phyloP scores from a whole-genome alignment of 2,888 invertebrate species.

The Cordilura impudica region DNA sequence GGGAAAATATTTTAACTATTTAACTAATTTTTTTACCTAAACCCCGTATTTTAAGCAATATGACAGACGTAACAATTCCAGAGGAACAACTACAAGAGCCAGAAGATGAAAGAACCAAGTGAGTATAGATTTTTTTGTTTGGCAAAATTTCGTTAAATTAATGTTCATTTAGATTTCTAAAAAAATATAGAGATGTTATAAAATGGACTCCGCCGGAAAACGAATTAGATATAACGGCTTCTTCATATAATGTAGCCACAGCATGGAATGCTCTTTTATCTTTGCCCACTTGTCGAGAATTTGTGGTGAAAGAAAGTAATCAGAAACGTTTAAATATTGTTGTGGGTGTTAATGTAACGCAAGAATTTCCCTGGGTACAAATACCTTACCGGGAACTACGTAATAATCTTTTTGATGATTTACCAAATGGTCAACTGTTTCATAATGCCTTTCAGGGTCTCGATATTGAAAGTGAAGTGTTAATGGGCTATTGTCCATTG shows the following conservation, averaged over 20 bases:
- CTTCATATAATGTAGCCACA: conserved; percentile 66
- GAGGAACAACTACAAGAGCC: conserved; percentile 31
- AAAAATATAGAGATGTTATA: conserved; percentile 22
- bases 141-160: not conserved
- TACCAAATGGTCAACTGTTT: conserved; percentile 78
- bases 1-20: not conserved
- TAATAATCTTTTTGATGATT: conserved; percentile 80
- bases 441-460: conserved; percentile 76
- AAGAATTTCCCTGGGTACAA: conserved; percentile 86
- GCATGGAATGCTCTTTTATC: conserved; percentile 70
- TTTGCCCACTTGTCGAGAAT: conserved; percentile 67
- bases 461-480: conserved; percentile 77
- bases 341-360: conserved; percentile 84
- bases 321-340: conserved; percentile 80
- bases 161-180: conserved; percentile 21
- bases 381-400: conserved; percentile 81
- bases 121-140: not conserved
- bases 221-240: conserved; percentile 65
- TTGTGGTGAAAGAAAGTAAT: conserved; percentile 68
- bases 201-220: conserved; percentile 69
- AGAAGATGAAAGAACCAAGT: conserved; percentile 49
- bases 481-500: conserved; percentile 84
- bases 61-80: conserved; percentile 24
- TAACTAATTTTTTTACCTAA: not conserved
- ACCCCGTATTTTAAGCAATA: not conserved